Percentiles rank a stretch among this genome's conserved stretches.
Evolutionary conservation across 2,888 invertebrate species (phyloP).

Genomic region (Hemistola chrysoprasaria): DNA sequence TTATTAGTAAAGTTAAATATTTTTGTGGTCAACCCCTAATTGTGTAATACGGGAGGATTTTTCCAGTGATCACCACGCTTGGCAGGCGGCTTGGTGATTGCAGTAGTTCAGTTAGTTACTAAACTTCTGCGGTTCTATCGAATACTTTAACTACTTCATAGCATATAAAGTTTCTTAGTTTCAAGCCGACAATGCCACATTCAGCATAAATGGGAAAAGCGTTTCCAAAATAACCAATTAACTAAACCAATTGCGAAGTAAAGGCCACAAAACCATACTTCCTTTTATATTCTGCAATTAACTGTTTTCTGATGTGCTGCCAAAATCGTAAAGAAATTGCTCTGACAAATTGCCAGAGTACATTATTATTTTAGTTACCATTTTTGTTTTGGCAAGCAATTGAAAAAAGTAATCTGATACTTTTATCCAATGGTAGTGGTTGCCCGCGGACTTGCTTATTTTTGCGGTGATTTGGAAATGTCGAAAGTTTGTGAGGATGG

Average conservation of each 20-base stretch:
- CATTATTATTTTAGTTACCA: no score
- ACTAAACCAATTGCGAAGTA: conserved; percentile 10
- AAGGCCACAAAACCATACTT: conserved; percentile 15
- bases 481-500: background rate
- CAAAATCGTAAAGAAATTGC: conserved; percentile 21
- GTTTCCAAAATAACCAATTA: conserved; percentile 10
- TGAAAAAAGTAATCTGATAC: conserved; percentile 15
- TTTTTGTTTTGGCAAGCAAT: conserved; percentile 14
- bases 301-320: conserved; percentile 18
- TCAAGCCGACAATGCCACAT: no score
- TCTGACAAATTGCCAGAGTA: conserved; percentile 7
- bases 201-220: background rate
- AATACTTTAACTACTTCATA: no score
- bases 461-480: background rate
- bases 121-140: no score
- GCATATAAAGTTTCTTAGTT: no score
- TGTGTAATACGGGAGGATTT: no score
- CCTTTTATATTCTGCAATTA: conserved; percentile 16
- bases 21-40: no score
- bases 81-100: no score
- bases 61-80: no score
- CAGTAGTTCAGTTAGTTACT: no score
- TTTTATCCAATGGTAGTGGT: conserved; percentile 1
- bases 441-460: background rate
- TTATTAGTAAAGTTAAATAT: no score